phyloP scores from a whole-genome alignment of 2,797 vertebrate species.

The Bovichtus diacanthus region DNA sequence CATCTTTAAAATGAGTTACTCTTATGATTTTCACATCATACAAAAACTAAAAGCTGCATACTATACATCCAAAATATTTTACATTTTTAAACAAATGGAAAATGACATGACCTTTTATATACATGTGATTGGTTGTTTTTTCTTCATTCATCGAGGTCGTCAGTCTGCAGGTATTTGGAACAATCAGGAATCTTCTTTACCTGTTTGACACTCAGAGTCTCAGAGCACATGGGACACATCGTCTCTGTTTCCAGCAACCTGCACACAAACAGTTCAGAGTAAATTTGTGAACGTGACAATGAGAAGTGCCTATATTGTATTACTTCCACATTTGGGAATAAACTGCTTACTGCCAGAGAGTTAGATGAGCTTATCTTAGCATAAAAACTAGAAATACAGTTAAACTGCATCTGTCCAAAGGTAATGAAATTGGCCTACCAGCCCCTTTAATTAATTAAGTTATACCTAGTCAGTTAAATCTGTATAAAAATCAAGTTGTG shows the following conservation, averaged over 20 bases:
- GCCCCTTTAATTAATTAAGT: neutral
- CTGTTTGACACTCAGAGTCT: constrained; percentile 83
- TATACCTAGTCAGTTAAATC: neutral
- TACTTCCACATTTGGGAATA: neutral
- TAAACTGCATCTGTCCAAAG: too few species aligned
- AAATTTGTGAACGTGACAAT: neutral
- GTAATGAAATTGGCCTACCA: too few species aligned
- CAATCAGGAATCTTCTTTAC: constrained; percentile 89
- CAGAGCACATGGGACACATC: constrained; percentile 94
- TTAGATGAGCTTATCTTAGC: too few species aligned
- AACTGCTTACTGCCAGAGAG: neutral
- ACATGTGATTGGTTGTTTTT: constrained; percentile 22
- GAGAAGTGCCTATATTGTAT: neutral
- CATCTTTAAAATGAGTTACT: neutral
- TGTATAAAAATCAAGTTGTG: too few species aligned
- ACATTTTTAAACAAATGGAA: constrained; percentile 12
- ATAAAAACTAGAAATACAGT: too few species aligned
- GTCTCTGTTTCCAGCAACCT: constrained; percentile 92
- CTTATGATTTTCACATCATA: neutral
- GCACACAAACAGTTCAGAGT: constrained; percentile 41
- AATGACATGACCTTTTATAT: neutral
- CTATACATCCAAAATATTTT: neutral
- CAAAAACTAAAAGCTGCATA: constrained; percentile 17
- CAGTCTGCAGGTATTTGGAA: constrained; percentile 85
- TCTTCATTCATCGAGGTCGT: constrained; percentile 82